Evolutionary conservation across 2,113 vertebrate species (phyloP).

Genomic region (Rattus rattus): DNA sequence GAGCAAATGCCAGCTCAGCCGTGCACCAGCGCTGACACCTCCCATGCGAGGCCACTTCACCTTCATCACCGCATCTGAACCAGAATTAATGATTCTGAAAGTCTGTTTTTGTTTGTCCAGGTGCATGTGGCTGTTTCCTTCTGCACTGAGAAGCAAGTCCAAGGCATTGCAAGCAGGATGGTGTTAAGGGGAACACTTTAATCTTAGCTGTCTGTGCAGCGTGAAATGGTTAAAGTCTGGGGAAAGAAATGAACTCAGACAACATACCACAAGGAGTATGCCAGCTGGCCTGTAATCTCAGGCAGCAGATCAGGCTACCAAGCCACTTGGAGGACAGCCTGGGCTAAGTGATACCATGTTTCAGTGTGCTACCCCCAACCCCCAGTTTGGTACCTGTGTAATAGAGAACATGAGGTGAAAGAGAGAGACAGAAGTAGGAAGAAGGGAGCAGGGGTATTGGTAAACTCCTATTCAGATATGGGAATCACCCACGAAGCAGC

Average conservation of each 20-base stretch:
- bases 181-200: constrained; percentile 42
- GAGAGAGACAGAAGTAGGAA: not conserved
- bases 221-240: constrained; percentile 12
- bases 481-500: too few species aligned
- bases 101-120: constrained; percentile 80
- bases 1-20: not conserved
- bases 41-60: constrained; percentile 10
- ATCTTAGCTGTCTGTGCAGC: not conserved
- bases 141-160: constrained; percentile 68
- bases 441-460: fast-evolving
- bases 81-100: constrained; percentile 77
- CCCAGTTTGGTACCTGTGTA: too few species aligned
- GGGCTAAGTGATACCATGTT: not conserved
- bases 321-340: not conserved
- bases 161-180: constrained; percentile 59
- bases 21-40: not conserved
- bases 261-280: too few species aligned
- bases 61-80: constrained; percentile 63
- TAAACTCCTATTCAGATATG: not conserved
- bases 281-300: not conserved
- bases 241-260: not conserved
- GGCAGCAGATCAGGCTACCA: not conserved
- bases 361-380: not conserved
- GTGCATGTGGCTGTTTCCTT: constrained; percentile 69
- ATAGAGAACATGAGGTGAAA: not conserved